Evolutionary conservation across 2,113 vertebrate species (phyloP).

Genomic region (Platichthys stellatus): DNA sequence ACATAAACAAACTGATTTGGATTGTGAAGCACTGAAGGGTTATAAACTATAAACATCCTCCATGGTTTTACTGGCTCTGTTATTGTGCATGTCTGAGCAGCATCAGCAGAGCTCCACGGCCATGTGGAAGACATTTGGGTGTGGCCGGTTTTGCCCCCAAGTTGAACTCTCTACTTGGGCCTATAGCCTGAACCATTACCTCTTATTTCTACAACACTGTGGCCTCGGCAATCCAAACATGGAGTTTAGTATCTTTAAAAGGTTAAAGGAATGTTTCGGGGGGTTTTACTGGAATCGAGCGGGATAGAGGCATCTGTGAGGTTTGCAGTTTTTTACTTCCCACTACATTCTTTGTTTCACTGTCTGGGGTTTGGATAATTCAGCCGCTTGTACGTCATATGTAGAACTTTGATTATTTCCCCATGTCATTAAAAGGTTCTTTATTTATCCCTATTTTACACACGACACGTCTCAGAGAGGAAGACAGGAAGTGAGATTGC

Average conservation of each 20-base stretch:
- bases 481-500: background rate
- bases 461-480: background rate
- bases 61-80: slow-evolving; percentile 45
- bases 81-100: slow-evolving; percentile 19
- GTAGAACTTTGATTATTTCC: background rate
- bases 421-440: background rate
- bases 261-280: background rate
- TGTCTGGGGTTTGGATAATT: background rate
- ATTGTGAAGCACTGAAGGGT: slow-evolving; percentile 49
- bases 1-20: slow-evolving; percentile 62
- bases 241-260: background rate
- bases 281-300: slow-evolving; percentile 4
- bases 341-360: background rate
- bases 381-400: background rate
- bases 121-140: slow-evolving; percentile 50
- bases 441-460: background rate
- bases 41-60: slow-evolving; percentile 63
- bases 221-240: background rate
- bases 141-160: slow-evolving; percentile 43
- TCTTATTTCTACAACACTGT: background rate
- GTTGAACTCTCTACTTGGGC: slow-evolving; percentile 37
- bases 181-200: background rate
- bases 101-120: background rate
- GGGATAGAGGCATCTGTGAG: too few species aligned
- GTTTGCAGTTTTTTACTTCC: slow-evolving; percentile 2